Base-by-base conservation (phyloP, 2,113 vertebrate genomes). In the Carassius carassius region DNA sequence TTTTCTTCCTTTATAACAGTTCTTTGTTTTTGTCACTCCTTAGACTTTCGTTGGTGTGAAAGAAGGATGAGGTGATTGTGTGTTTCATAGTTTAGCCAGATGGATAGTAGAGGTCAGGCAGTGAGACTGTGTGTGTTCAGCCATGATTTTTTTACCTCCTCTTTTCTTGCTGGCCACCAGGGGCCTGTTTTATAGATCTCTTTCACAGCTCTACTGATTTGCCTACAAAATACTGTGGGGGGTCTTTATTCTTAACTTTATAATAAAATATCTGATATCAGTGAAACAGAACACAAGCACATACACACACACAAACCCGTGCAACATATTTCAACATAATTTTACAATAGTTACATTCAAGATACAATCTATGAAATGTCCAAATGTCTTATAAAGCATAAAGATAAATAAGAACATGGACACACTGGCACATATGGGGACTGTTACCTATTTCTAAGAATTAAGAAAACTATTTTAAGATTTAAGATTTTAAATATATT, bases 201-300 rank as follows among this genome's bases (percentile, higher is more conserved):
- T 79, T 86, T 86, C 84, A 87, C 87, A 81, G 79, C 86, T 84
- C 72, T 58, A 56, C 85, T 78, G 56, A 81, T 87, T 84, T 84
- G 37, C 76, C 78, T 77, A 17, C 87, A 84, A 84, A 76, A 83
- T 25, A 51, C 69, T 78, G 76, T 76, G 54, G 87, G 91, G 90
- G 90, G 89, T 89, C 89, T 91, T 88, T 88, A 87, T 90, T 89
- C 87, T 92, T 90, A 91, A 90, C 90, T 90, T 90, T 0, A 86
- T 92, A 92, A 94, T 91, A 92, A 92, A 90, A 87, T 89, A 85
- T 92, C 91, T 92, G 91, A 93, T 92, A 93, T 92, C 90, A 90
- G 90, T 90, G 88, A 88, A 91, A 91, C 32, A 83, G 29, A 79
- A 70, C 51, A 51, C 16, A 82, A n/a, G 49, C 79, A 78, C 54